Evolutionary conservation across 2,797 vertebrate species (phyloP).

Genomic region (Iguana delicatissima): DNA sequence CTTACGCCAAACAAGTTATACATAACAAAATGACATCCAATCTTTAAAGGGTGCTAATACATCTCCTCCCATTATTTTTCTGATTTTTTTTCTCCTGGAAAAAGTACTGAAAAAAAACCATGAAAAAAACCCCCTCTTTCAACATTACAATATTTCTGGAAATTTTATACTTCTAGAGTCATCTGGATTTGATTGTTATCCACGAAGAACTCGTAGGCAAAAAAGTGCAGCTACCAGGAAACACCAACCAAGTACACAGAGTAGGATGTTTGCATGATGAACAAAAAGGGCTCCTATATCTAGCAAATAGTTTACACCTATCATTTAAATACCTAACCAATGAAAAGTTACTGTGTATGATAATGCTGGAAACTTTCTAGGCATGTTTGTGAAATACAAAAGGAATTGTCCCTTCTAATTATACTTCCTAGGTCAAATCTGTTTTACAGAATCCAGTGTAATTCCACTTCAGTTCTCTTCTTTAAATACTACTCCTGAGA

Average conservation of each 20-base stretch:
- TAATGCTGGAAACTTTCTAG: neutral
- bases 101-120: too few relatives aligned
- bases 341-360: neutral
- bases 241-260: neutral
- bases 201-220: slow-evolving; percentile 28
- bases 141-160: too few relatives aligned
- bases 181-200: neutral
- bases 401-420: neutral
- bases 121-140: too few relatives aligned
- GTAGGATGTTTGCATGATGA: neutral
- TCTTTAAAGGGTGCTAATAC: too few relatives aligned
- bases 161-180: neutral
- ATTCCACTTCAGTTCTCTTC: neutral
- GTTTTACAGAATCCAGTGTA: neutral
- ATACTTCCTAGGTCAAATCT: neutral
- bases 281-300: neutral
- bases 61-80: too few relatives aligned
- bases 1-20: too few relatives aligned
- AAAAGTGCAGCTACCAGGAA: neutral
- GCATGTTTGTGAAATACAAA: neutral
- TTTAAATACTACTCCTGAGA: neutral
- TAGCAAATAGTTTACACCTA: neutral
- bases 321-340: slow-evolving; percentile 1
- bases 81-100: too few relatives aligned
- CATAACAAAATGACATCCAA: too few relatives aligned